A percentile compares a stretch with the other conserved stretches of the same genome.
phyloP scores from a whole-genome alignment of 2,113 vertebrate species.

The Tursiops truncatus region DNA sequence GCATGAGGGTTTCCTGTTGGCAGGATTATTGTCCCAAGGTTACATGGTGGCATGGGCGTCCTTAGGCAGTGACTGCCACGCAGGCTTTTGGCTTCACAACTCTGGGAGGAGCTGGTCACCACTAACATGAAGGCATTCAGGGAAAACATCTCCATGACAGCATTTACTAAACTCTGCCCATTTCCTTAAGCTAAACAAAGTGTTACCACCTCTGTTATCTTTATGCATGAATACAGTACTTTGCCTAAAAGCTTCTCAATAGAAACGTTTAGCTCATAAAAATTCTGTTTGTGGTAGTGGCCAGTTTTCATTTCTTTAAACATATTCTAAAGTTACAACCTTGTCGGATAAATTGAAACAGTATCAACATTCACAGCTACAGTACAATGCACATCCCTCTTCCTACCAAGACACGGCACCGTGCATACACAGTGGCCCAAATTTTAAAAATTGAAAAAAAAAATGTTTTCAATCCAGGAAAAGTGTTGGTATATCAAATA shows the following conservation, averaged over 20 bases:
- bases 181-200: not conserved
- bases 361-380: not conserved
- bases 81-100: not conserved
- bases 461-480: constrained; percentile 28
- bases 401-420: constrained; percentile 37
- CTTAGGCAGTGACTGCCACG: not conserved
- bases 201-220: not conserved
- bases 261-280: not conserved
- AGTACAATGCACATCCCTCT: constrained; percentile 1
- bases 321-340: constrained; percentile 32
- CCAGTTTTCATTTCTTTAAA: not conserved
- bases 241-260: constrained; percentile 1
- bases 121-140: not conserved
- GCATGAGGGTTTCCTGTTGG: fast-evolving
- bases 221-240: not conserved
- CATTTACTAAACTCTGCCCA: not conserved
- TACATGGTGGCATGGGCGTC: fast-evolving
- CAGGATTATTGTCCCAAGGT: not conserved
- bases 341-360: not conserved
- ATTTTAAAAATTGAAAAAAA: constrained; percentile 46
- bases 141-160: not conserved
- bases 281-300: not conserved
- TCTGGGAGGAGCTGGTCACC: not conserved
- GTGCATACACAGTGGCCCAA: constrained; percentile 16
- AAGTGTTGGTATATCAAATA: constrained; percentile 31